Evolutionary conservation across 2,113 vertebrate species (phyloP), one percentile per base, ranked within the genome.

Genomic region (Coptodon rendalli): DNA sequence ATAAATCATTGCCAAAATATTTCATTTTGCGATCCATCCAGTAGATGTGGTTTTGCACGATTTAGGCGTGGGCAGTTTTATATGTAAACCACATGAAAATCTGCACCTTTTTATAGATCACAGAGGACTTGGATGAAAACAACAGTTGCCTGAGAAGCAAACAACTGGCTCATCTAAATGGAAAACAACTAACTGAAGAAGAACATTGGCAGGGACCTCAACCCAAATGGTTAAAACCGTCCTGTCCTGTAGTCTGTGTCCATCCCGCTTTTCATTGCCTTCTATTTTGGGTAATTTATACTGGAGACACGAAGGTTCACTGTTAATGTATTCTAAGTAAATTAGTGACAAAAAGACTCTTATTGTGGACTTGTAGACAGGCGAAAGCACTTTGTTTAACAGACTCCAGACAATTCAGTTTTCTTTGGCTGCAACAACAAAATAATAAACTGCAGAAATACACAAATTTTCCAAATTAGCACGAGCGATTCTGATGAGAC

Each of bases 41-140:
- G 71, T 85, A 78, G 53, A 45, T 89, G 80, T 86, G 91, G 81
- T 59, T 93, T 90, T 57, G 79, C 40, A 86, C 48, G 50, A 87
- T 86, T 80, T 50, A 91, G 86, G 61, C 82, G n/a, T 87, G 85
- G 88, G 86, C 80, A 81, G 68, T 89, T 94, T 93, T 92, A 86
- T 90, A 91, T 68, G 86, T 61, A 57, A 90, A 87, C 94, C 90
- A 87, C 90, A 91, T 90, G 84, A 90, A 89, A 73, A 90, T 86
- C 53, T 83, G 57, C 6, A 66, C 24, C 89, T 92, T 87, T 90
- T 93, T 91, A 83, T 89, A 92, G 83, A 52, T n/a, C 9, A 13
- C 73, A 83, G 17, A 86, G 12, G 63, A 83, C 17, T 13, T 6
- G 31, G 56, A 63, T 31, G 68, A 89, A 91, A 89, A 89, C 87